These are phyloP conservation scores for Chrysolina oricalcia DNA, from an alignment of 2,888 invertebrate species.

Conservation along the genomic window DNA sequence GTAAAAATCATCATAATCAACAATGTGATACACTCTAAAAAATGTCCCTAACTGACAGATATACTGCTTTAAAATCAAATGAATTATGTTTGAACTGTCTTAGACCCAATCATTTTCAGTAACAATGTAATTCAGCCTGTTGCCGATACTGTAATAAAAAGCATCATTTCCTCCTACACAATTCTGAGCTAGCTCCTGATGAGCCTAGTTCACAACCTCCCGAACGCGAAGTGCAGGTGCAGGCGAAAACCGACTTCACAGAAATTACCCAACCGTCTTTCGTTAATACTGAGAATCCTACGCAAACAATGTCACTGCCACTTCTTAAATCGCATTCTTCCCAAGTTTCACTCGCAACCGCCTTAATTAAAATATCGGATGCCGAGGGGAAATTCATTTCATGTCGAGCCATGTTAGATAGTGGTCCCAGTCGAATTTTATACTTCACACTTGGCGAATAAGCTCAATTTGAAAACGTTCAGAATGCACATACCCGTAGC, in stretches of 20 bases:
- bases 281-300: background rate
- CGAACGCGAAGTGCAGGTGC: too few relatives aligned
- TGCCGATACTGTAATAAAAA: constrained; percentile 10
- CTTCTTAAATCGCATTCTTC: too few relatives aligned
- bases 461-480: background rate
- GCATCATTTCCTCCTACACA: background rate
- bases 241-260: background rate
- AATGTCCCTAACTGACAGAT: constrained; percentile 2
- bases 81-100: constrained; percentile 9
- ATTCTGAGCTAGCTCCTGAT: background rate
- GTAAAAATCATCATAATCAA: background rate
- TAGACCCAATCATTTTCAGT: constrained; percentile 1
- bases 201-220: too few relatives aligned
- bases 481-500: constrained; percentile 4
- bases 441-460: background rate
- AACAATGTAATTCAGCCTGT: too few relatives aligned
- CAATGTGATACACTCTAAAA: background rate
- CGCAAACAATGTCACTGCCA: too few relatives aligned
- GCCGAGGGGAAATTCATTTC: background rate
- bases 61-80: background rate
- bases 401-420: constrained; percentile 11
- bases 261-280: background rate
- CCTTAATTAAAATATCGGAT: too few relatives aligned
- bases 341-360: too few relatives aligned
- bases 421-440: constrained; percentile 23